These are phyloP conservation scores for Lepisosteus oculatus DNA, from an alignment of 2,113 vertebrate genomes.

Conservation along the genomic window DNA sequence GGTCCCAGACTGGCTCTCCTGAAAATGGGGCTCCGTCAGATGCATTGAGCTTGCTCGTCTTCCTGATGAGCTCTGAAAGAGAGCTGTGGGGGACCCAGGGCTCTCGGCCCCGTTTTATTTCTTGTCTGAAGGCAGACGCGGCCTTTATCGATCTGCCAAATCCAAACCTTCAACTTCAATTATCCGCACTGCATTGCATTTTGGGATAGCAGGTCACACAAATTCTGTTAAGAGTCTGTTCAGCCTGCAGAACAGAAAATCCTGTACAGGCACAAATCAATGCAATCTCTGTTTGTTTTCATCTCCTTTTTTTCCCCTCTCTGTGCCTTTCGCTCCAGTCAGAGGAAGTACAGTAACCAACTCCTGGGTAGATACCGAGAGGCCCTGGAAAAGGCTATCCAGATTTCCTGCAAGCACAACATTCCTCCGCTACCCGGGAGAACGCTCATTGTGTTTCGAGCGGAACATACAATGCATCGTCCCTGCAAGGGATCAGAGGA, in stretches of 20 bases:
- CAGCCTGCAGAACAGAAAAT: no score
- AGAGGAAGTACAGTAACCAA: conserved; percentile 28
- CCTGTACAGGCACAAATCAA: no score
- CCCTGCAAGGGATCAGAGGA: no score
- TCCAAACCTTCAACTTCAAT: no score
- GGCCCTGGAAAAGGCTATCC: conserved; percentile 75
- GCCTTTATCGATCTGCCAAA: no score
- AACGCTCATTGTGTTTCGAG: conserved; percentile 50
- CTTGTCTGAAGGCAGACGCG: neutral
- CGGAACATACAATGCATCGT: no score
- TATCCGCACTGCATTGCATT: no score
- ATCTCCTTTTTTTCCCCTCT: neutral
- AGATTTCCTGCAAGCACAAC: conserved; percentile 73
- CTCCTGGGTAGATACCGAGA: conserved; percentile 66
- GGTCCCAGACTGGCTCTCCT: no score
- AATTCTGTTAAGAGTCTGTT: no score
- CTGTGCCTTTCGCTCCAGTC: conserved; percentile 49
- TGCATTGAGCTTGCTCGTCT: no score
- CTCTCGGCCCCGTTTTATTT: neutral
- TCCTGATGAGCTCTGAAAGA: neutral
- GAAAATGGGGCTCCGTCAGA: no score
- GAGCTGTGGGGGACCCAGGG: neutral
- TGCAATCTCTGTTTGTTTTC: neutral
- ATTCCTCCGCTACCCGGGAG: conserved; percentile 75
- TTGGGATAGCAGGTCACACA: no score